A percentile compares a stretch with the other conserved stretches of the same genome.
Evolutionary conservation across 2,797 vertebrate species (phyloP).

Genomic region (Eulemur albifrons): DNA sequence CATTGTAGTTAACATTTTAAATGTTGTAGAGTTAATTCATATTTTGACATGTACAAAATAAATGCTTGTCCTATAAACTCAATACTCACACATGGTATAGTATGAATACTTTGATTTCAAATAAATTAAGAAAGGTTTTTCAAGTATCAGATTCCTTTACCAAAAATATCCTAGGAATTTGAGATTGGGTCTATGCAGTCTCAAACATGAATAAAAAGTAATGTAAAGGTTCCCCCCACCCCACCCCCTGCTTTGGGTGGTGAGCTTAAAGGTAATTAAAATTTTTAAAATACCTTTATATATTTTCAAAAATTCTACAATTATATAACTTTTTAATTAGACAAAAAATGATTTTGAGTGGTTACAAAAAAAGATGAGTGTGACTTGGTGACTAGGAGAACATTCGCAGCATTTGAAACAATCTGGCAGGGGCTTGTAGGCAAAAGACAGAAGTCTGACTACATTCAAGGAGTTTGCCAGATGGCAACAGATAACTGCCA

Average conservation of each 20-base stretch:
- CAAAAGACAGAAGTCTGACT: slow-evolving; percentile 71
- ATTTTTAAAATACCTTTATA: background rate
- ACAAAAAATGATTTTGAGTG: slow-evolving; percentile 24
- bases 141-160: background rate
- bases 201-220: slow-evolving; percentile 24
- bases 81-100: background rate
- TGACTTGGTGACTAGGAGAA: slow-evolving; percentile 21
- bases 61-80: background rate
- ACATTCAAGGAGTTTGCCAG: slow-evolving; percentile 62
- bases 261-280: background rate
- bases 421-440: slow-evolving; percentile 35
- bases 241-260: background rate
- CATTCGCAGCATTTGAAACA: slow-evolving; percentile 41
- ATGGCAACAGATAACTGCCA: slow-evolving; percentile 57
- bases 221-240: background rate
- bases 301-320: background rate
- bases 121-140: background rate
- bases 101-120: slow-evolving; percentile 18
- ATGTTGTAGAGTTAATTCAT: background rate
- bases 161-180: slow-evolving; percentile 35
- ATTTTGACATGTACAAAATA: background rate
- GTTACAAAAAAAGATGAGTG: slow-evolving; percentile 4
- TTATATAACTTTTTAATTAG: slow-evolving; percentile 14
- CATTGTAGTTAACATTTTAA: slow-evolving; percentile 14
- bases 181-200: background rate